phyloP scores from a whole-genome alignment of 2,888 invertebrate genomes.

The Limnephilus lunatus region DNA sequence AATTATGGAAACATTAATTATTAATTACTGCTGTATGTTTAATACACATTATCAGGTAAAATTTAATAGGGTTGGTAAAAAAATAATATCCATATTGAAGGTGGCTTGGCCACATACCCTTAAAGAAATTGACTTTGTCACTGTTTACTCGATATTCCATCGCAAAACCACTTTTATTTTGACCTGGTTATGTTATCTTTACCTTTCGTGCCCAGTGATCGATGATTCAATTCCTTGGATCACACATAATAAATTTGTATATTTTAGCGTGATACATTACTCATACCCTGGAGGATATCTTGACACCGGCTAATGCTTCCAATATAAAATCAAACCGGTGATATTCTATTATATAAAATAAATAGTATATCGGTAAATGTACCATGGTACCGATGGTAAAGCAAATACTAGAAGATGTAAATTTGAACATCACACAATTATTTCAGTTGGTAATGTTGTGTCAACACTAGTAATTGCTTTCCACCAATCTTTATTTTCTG shows the following conservation, averaged over 20 bases:
- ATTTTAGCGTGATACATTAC: background rate
- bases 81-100: background rate
- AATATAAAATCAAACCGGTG: slow-evolving; percentile 19
- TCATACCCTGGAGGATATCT: background rate
- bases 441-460: background rate
- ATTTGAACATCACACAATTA: background rate
- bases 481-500: background rate
- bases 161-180: background rate
- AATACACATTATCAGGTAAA: too few species aligned
- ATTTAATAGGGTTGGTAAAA: background rate
- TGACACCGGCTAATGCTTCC: slow-evolving; percentile 18
- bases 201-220: background rate
- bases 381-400: background rate
- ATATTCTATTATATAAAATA: background rate
- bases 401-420: background rate
- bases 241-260: background rate
- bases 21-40: too few species aligned
- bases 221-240: background rate
- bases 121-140: background rate
- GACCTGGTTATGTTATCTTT: background rate
- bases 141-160: background rate
- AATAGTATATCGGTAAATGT: too few species aligned
- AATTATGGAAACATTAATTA: too few species aligned
- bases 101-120: background rate
- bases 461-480: background rate